A percentile compares a stretch with the other conserved stretches of the same genome.
Evolutionary conservation across 2,113 vertebrate genomes (phyloP).

Genomic region (Sander vitreus): DNA sequence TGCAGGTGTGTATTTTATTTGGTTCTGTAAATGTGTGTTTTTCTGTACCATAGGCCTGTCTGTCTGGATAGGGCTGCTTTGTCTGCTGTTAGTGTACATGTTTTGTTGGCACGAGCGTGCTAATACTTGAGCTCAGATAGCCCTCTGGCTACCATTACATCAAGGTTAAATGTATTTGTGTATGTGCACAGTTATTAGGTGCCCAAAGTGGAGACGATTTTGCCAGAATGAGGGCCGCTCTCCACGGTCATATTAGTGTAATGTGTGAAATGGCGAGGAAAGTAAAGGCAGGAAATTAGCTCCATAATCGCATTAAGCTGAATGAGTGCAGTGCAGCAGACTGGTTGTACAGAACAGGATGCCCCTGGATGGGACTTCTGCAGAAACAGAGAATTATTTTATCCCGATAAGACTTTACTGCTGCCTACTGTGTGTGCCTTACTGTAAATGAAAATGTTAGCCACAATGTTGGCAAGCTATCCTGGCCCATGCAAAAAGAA

Average conservation of each 20-base stretch:
- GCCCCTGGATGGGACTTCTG: slow-evolving; percentile 82
- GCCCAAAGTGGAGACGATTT: slow-evolving; percentile 21
- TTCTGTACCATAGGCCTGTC: slow-evolving; percentile 10
- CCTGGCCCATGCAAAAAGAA: not conserved
- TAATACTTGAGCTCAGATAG: slow-evolving; percentile 50
- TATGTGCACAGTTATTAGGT: slow-evolving; percentile 28
- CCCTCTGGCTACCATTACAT: slow-evolving; percentile 48
- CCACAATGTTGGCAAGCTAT: slow-evolving; percentile 27
- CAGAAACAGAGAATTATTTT: slow-evolving; percentile 83
- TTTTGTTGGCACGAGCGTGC: slow-evolving; percentile 37
- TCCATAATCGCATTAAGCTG: slow-evolving; percentile 93
- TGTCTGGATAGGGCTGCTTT: slow-evolving; percentile 27
- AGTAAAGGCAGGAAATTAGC: slow-evolving; percentile 94
- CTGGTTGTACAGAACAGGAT: slow-evolving; percentile 87
- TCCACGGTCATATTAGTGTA: slow-evolving; percentile 82
- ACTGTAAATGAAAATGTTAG: slow-evolving; percentile 73
- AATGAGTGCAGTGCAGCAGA: slow-evolving; percentile 89
- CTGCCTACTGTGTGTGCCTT: slow-evolving; percentile 64
- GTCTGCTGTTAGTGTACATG: slow-evolving; percentile 8
- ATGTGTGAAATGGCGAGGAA: slow-evolving; percentile 90
- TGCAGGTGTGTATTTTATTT: not conserved
- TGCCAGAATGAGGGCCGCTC: slow-evolving; percentile 42
- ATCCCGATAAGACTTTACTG: slow-evolving; percentile 67
- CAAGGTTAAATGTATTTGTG: slow-evolving; percentile 29
- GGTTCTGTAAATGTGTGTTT: not conserved